Conservation (phyloP, 2,113 vertebrate genomes). For the Merops nubicus region DNA sequence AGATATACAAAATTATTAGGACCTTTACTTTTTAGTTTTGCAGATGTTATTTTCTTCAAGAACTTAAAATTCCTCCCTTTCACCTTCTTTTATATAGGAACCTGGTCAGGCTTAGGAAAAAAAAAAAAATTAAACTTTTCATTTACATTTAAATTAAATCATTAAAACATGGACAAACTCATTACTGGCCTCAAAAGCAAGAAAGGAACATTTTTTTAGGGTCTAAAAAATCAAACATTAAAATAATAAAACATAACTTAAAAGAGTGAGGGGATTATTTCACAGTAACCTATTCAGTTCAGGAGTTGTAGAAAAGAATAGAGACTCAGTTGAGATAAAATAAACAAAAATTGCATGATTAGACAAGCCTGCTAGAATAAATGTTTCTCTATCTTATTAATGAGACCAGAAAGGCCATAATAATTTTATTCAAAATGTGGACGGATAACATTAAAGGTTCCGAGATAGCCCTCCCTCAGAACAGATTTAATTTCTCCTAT, state of each 20-base stretch:
- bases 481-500: not conserved
- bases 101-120: not conserved
- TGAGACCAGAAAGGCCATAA: not conserved
- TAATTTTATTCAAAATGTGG: not conserved
- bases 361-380: not conserved
- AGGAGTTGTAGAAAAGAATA: not conserved
- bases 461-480: not conserved
- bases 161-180: not conserved
- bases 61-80: not conserved
- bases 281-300: not conserved
- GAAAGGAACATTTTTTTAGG: not conserved
- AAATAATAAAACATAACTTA: not conserved
- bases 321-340: not conserved
- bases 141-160: conserved; percentile 53
- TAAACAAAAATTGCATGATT: not conserved
- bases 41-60: not conserved
- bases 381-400: not conserved
- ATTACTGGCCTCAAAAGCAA: not conserved
- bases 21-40: not conserved
- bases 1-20: not conserved
- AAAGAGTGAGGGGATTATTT: not conserved
- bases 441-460: not conserved
- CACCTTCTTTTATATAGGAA: not conserved
- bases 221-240: not conserved
- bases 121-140: not conserved